Conservation (phyloP, 2,113 vertebrate species). For the Otocyon megalotis region DNA sequence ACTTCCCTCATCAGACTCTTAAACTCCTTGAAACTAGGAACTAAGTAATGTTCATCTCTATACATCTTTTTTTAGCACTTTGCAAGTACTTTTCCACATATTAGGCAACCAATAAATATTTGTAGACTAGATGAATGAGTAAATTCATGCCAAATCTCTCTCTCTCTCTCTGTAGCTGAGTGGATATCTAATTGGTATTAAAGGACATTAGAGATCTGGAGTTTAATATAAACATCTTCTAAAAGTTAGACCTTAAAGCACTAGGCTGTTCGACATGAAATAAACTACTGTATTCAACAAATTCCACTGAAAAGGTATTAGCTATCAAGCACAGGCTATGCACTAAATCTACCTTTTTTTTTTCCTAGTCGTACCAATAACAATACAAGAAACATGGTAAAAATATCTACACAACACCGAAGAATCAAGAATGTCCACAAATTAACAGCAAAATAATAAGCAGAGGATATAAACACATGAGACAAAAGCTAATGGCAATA, state of each 20-base stretch:
- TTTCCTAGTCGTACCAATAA: not conserved
- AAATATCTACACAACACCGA: not conserved
- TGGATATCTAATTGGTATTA: not conserved
- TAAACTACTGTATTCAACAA: not conserved
- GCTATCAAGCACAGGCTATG: not conserved
- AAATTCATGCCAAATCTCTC: not conserved
- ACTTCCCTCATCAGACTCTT: not conserved
- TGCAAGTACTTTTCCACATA: not conserved
- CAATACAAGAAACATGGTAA: not conserved
- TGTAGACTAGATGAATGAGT: not conserved
- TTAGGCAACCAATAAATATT: constrained; percentile 38
- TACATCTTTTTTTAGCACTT: not conserved
- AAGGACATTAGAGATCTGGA: not conserved
- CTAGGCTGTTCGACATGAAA: not conserved
- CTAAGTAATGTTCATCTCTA: not conserved
- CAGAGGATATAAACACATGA: not conserved
- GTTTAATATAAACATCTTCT: not conserved
- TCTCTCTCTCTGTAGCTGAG: not conserved
- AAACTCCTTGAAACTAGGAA: not conserved
- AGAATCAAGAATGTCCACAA: not conserved
- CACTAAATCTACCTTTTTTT: not conserved
- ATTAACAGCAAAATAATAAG: not conserved
- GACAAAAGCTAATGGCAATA: not conserved
- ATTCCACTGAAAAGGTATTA: not conserved
- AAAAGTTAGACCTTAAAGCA: not conserved